Conservation (phyloP, 2,888 invertebrate genomes). For the Epistrophe grossulariae region DNA sequence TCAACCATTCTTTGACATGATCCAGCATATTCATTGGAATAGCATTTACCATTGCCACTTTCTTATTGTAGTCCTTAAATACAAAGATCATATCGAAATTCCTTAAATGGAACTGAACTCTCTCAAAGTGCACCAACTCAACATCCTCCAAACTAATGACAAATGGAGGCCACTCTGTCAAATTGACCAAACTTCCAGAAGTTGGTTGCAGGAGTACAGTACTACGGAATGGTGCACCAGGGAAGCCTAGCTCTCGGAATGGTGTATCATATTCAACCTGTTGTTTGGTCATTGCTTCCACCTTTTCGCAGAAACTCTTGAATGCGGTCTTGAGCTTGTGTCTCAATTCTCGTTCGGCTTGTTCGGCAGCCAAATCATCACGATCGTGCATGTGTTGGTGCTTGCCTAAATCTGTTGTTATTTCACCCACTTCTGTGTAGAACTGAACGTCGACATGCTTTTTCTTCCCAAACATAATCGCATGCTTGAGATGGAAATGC, state of each 20-base stretch:
- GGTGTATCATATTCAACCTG: constrained; percentile 99
- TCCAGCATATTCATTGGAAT: constrained; percentile 99
- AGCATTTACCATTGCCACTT: constrained; percentile 98
- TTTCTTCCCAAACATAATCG: constrained; percentile 99
- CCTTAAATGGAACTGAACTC: constrained; percentile 98
- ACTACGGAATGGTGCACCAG: constrained; percentile 98
- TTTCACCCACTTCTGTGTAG: constrained; percentile 99
- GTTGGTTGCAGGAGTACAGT: constrained; percentile 98
- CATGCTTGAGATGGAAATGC: constrained; percentile 99
- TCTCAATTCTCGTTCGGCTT: constrained; percentile 97
- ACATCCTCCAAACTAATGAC: constrained; percentile 99
- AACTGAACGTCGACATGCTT: constrained; percentile 99
- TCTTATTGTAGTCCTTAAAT: constrained; percentile 98
- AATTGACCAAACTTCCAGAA: constrained; percentile 97
- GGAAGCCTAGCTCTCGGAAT: constrained; percentile 98
- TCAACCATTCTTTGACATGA: constrained; percentile 99
- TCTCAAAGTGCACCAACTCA: constrained; percentile 98
- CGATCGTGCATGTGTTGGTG: constrained; percentile 99
- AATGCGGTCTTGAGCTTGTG: constrained; percentile 99
- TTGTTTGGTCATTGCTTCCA: constrained; percentile 97
- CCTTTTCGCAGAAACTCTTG: constrained; percentile 99
- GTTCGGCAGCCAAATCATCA: constrained; percentile 99
- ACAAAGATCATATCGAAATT: constrained; percentile 99
- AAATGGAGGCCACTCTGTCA: constrained; percentile 99
- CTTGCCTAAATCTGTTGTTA: constrained; percentile 99